Percentiles rank a stretch among this genome's conserved stretches.
phyloP scores from a whole-genome alignment of 2,888 invertebrate genomes.

The Tortrix viridana region DNA sequence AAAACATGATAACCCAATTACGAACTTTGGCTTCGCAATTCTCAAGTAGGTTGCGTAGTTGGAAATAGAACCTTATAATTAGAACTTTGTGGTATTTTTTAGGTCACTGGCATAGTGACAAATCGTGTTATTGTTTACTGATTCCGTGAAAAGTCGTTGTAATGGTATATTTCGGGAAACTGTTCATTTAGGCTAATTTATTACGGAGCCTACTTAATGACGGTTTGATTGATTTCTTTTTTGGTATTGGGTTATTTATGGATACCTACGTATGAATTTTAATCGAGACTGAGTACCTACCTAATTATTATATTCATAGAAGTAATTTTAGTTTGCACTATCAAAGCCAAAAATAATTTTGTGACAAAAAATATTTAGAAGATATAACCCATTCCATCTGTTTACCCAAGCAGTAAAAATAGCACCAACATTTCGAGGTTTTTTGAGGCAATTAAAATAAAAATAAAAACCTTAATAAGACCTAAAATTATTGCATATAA shows the following conservation, averaged over 20 bases:
- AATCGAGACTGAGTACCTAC: too few species aligned
- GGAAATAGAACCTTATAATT: conserved; percentile 26
- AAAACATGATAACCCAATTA: conserved; percentile 34
- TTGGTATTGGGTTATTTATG: background rate
- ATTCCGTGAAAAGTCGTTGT: conserved; percentile 15
- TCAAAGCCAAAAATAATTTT: too few species aligned
- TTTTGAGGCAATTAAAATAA: too few species aligned
- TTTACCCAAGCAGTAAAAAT: too few species aligned
- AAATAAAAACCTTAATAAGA: too few species aligned
- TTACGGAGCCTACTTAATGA: conserved; percentile 7
- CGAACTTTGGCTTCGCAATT: conserved; percentile 6
- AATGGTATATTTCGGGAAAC: background rate
- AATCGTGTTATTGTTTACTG: conserved; percentile 9
- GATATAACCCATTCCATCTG: too few species aligned
- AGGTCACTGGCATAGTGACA: conserved; percentile 8
- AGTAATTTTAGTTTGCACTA: too few species aligned
- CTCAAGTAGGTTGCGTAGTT: conserved; percentile 27
- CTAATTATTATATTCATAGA: too few species aligned
- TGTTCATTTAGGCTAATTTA: conserved; percentile 14
- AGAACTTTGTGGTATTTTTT: conserved; percentile 12
- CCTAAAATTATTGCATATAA: too few species aligned
- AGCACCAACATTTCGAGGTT: too few species aligned
- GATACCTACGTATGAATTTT: background rate
- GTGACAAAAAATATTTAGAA: too few species aligned
- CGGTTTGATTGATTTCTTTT: background rate